These are phyloP conservation scores for Artemisiospiza belli DNA, from an alignment of 2,113 vertebrate species.

Conservation along the genomic window DNA sequence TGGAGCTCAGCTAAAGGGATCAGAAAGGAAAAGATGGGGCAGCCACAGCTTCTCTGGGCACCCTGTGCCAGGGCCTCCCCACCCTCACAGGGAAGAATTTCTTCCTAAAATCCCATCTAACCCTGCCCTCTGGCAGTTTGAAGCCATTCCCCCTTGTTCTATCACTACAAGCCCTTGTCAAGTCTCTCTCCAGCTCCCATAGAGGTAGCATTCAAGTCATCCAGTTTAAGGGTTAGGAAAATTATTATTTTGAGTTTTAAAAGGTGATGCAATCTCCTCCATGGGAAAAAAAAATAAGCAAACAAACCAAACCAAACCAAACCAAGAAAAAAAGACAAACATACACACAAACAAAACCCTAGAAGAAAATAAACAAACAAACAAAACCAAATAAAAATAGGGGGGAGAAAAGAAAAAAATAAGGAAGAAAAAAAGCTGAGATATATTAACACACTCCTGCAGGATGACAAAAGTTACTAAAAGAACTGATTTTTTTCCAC, in stretches of 20 bases:
- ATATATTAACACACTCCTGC: neutral
- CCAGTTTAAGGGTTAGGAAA: neutral
- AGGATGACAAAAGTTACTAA: neutral
- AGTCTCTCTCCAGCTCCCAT: neutral
- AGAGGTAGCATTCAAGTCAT: neutral
- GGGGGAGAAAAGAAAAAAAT: accelerated
- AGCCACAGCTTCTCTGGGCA: neutral
- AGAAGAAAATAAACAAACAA: neutral
- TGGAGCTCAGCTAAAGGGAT: neutral
- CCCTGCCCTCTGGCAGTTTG: neutral
- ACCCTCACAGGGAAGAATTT: neutral
- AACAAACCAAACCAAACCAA: neutral
- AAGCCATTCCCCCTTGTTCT: neutral
- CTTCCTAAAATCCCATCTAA: neutral
- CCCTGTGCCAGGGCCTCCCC: accelerated
- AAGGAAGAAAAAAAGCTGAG: neutral
- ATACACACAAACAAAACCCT: neutral
- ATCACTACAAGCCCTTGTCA: neutral
- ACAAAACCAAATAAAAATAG: neutral
- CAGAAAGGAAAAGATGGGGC: neutral
- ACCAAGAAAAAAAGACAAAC: no score
- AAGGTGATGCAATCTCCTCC: neutral
- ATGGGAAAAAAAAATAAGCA: no score
- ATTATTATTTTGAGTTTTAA: neutral
- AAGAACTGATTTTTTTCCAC: neutral